Base-by-base conservation (phyloP, 2,888 invertebrate species). In the Agrochola macilenta region DNA sequence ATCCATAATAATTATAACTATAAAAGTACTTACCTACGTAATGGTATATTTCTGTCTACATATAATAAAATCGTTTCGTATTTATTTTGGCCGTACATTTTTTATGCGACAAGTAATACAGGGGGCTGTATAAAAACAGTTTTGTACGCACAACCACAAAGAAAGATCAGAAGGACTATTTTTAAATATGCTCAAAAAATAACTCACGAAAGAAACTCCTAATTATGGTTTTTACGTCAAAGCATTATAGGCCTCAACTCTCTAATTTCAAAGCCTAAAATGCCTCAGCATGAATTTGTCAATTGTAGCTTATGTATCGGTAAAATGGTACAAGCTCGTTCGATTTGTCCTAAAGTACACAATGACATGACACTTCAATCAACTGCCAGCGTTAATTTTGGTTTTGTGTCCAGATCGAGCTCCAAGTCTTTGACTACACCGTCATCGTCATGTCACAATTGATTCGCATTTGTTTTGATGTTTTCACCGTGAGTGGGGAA, bases 51-150 rank as follows among this genome's bases (percentile, higher is more conserved):
- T 71, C 23, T 60, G 43, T 57, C 17, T 72, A 43, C 12, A 43
- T 26, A 60, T 63, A 46, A 74, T 57, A 86, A 86, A 79, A 71
- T 69, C 39, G 58, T 81, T 68, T 71, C 11, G 76, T 86, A 83
- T 86, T 79, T 85, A 82, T 83, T 86, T 80, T 74, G 46, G n/a
- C 63, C 77, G 49, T 66, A 79, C 71, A 80, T 81, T 82, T 87
- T 80, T 87, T 84, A 85, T 82, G 54, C 64, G 64, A 68, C 73
- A 61, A 74, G 65, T 64, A 63, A 75, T 74, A 79, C 66, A 72
- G 70, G 69, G 64, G 71, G 78, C 39, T 76, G 68, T 74, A 65
- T 65, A 39, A 69, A 82, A 84, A 89, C 79, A 73, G 86, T 82
- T 81, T 74, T 63, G 64, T 69, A 63, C 11, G 63, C n/a, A n/a